Conservation (phyloP, 2,113 vertebrate species). For the Apteryx owenii region DNA sequence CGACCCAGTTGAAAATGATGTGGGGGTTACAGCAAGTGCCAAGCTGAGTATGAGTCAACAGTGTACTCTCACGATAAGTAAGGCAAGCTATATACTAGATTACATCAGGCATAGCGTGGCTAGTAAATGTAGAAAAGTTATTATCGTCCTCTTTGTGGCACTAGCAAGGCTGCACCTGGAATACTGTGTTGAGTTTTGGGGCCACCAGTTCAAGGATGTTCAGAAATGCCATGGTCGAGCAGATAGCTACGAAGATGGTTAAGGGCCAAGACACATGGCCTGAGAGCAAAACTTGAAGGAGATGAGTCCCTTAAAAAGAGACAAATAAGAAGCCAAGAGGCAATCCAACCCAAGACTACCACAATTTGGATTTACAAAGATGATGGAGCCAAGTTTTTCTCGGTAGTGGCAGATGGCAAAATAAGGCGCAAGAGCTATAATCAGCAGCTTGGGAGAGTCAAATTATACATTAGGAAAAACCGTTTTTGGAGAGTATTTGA, state of each 20-base stretch:
- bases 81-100: not conserved
- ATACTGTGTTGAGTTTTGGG: not conserved
- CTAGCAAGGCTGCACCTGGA: not conserved
- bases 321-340: not conserved
- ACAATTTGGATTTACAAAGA: not conserved
- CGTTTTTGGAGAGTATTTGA: not conserved
- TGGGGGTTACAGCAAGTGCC: not conserved
- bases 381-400: not conserved
- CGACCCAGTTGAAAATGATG: not conserved
- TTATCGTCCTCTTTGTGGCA: too few species aligned
- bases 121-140: not conserved
- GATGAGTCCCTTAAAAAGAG: not conserved
- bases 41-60: not conserved
- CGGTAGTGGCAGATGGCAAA: not conserved
- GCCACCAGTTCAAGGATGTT: not conserved
- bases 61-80: not conserved
- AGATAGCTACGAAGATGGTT: accelerated
- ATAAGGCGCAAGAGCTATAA: not conserved
- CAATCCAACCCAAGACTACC: not conserved
- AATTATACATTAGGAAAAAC: not conserved
- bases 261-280: not conserved
- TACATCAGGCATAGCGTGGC: not conserved
- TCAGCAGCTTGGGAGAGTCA: not conserved
- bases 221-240: not conserved
- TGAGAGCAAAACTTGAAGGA: not conserved